phyloP scores from a whole-genome alignment of 2,888 invertebrate species.

The Caradrina kadenii region DNA sequence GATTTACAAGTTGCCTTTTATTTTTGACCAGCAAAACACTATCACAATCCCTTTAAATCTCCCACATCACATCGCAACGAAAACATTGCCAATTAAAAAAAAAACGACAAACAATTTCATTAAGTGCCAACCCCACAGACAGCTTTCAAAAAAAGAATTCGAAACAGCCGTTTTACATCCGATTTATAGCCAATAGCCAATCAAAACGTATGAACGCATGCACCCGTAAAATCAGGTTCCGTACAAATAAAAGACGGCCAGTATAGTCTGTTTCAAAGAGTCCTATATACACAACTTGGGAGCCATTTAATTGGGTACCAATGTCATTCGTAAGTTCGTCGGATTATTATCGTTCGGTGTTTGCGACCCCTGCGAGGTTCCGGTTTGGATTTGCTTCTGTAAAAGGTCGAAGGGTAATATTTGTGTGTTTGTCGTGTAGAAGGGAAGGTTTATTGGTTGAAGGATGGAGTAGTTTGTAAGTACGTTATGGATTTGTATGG shows the following conservation, averaged over 20 bases:
- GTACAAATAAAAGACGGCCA: constrained; percentile 63
- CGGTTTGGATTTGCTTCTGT: constrained; percentile 59
- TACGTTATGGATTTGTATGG: constrained; percentile 25
- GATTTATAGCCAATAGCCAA: constrained; percentile 30
- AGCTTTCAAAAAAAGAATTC: constrained; percentile 22
- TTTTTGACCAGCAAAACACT: neutral
- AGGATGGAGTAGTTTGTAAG: constrained; percentile 16
- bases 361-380: constrained; percentile 69
- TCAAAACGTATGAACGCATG: constrained; percentile 42
- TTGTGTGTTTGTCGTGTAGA: constrained; percentile 29
- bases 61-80: neutral
- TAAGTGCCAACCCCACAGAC: constrained; percentile 8
- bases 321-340: constrained; percentile 68
- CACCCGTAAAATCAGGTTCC: constrained; percentile 58
- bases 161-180: neutral
- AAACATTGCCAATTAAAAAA: neutral
- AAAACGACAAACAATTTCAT: constrained; percentile 6
- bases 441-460: constrained; percentile 13
- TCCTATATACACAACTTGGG: constrained; percentile 82
- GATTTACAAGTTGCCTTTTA: neutral
- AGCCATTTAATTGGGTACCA: constrained; percentile 85
- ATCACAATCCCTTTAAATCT: neutral
- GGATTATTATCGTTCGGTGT: constrained; percentile 76
- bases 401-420: constrained; percentile 50
- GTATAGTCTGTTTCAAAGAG: constrained; percentile 65